phyloP scores from a whole-genome alignment of 2,888 invertebrate species.

The Cataglyphis cursor region DNA sequence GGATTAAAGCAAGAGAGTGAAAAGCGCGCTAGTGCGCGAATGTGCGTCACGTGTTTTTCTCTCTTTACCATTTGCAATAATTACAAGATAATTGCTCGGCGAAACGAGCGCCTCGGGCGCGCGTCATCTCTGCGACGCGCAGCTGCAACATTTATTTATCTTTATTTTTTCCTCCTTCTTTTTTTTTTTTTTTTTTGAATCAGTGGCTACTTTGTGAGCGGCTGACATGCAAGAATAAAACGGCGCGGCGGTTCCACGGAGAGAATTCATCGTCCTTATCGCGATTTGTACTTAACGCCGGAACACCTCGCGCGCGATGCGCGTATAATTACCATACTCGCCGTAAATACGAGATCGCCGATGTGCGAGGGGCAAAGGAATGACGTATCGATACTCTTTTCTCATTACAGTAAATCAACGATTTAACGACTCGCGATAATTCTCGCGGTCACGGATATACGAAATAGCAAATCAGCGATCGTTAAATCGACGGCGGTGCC shows the following conservation, averaged over 20 bases:
- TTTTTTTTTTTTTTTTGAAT: neutral
- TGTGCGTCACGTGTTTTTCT: conserved; percentile 42
- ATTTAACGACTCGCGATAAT: conserved; percentile 35
- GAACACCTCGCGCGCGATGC: conserved; percentile 28
- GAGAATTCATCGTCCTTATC: conserved; percentile 52
- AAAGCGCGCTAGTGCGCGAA: conserved; percentile 41
- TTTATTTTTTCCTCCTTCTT: neutral
- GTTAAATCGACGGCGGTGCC: conserved; percentile 52
- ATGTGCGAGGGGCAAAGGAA: neutral
- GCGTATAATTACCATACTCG: conserved; percentile 51
- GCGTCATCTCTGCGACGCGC: conserved; percentile 51
- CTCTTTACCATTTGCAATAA: conserved; percentile 55
- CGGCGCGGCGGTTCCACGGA: conserved; percentile 18
- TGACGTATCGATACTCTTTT: conserved; percentile 19
- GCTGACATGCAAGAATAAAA: conserved; percentile 34
- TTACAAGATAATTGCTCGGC: conserved; percentile 56
- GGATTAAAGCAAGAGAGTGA: conserved; percentile 22
- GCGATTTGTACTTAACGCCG: conserved; percentile 53
- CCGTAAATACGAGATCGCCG: conserved; percentile 33
- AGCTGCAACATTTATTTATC: conserved; percentile 55
- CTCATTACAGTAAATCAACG: conserved; percentile 37
- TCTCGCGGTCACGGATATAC: conserved; percentile 42
- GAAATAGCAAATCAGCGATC: conserved; percentile 63
- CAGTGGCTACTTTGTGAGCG: conserved; percentile 52
- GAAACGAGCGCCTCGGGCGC: conserved; percentile 47